These are phyloP conservation scores for Murina feae DNA, from an alignment of 2,113 vertebrate genomes.

Conservation along the genomic window DNA sequence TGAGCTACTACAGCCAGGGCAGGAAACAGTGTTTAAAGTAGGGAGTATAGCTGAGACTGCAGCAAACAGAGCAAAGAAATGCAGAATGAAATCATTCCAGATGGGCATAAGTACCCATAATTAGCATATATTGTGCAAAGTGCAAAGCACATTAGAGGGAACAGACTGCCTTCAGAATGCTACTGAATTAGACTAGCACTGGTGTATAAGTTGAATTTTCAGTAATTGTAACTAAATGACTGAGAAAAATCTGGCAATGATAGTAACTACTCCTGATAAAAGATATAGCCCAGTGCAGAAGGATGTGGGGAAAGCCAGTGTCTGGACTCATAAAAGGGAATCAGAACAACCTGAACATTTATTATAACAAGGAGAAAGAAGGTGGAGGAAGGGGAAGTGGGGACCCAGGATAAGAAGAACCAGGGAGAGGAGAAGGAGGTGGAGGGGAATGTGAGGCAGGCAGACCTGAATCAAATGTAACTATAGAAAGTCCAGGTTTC, in stretches of 20 bases:
- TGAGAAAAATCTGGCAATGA: neutral
- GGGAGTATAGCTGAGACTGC: neutral
- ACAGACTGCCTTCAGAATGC: neutral
- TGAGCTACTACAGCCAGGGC: neutral
- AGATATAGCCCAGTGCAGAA: neutral
- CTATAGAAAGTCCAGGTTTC: neutral
- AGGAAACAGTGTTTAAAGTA: neutral
- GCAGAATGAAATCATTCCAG: neutral
- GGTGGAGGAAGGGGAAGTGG: neutral
- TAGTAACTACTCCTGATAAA: neutral
- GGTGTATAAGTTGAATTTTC: neutral
- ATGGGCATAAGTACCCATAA: neutral
- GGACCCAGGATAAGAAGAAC: neutral
- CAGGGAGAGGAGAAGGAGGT: accelerated
- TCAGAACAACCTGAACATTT: neutral
- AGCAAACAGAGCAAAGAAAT: neutral
- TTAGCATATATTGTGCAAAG: neutral
- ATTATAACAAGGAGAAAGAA: neutral
- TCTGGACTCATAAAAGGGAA: neutral
- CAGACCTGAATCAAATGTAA: neutral
- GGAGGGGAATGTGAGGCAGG: neutral
- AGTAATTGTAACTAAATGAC: neutral
- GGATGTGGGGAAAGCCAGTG: neutral
- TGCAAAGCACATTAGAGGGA: neutral
- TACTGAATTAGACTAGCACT: neutral